Conservation (phyloP, 2,113 vertebrate genomes). For the Casuarius casuarius region DNA sequence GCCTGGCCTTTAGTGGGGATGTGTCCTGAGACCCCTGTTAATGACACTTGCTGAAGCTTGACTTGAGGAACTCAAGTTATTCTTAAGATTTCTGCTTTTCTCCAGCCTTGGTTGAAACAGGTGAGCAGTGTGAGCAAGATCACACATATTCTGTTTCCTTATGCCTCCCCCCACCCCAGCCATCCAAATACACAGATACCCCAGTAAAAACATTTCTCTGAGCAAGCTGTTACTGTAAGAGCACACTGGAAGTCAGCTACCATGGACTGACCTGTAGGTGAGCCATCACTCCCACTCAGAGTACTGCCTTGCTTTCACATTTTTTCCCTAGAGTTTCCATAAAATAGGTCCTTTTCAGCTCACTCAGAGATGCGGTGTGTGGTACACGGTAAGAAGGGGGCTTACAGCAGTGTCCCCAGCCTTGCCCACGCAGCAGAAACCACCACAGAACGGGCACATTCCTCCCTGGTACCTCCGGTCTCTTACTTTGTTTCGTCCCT, state of each 20-base stretch:
- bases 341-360: not conserved
- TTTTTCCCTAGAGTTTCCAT: not conserved
- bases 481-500: not conserved
- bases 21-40: not conserved
- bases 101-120: not conserved
- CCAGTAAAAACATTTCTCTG: not conserved
- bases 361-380: fast-evolving
- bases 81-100: not conserved
- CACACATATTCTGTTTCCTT: not conserved
- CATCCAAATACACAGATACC: not conserved
- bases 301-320: not conserved
- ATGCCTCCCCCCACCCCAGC: not conserved
- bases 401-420: not conserved
- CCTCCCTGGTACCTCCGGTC: not conserved
- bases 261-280: not conserved
- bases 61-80: not conserved
- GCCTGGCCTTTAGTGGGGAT: not conserved
- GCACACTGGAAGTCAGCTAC: not conserved
- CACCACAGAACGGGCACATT: not conserved
- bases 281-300: not conserved
- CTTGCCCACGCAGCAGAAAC: not conserved
- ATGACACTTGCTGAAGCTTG: not conserved
- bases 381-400: not conserved
- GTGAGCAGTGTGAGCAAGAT: not conserved
- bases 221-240: not conserved